Conservation (phyloP, 53 echinoderm and acorn worm species). For the Apostichopus leukothele region DNA sequence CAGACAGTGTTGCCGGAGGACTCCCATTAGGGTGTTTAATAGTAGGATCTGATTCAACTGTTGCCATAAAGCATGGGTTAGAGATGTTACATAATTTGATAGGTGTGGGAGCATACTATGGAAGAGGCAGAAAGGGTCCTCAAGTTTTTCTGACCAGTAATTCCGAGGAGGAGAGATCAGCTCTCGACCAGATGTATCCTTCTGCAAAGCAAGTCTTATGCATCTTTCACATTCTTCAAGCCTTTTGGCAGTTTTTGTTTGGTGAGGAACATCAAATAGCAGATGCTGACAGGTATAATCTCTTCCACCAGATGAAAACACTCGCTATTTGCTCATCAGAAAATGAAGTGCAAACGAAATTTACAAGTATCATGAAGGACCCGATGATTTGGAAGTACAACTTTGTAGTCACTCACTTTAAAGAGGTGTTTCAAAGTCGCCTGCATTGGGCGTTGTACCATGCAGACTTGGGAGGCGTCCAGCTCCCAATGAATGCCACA, state of each 20-base stretch:
- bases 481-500: constrained; percentile 37
- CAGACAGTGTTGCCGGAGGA: constrained; percentile 64
- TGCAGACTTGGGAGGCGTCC: constrained; percentile 8
- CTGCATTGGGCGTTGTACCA: constrained; percentile 59
- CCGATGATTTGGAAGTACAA: constrained; percentile 51
- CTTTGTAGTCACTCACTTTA: constrained; percentile 34
- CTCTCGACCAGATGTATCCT: constrained; percentile 49
- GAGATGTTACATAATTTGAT: constrained; percentile 51
- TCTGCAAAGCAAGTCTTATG: constrained; percentile 48
- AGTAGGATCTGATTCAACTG: constrained; percentile 48
- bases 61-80: constrained; percentile 25
- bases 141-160: constrained; percentile 61
- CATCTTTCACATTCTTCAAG: constrained; percentile 62
- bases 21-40: constrained; percentile 63
- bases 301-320: constrained; percentile 62
- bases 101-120: constrained; percentile 49
- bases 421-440: constrained; percentile 54
- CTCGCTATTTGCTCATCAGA: constrained; percentile 51
- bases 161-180: constrained; percentile 52
- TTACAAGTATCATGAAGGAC: constrained; percentile 41
- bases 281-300: constrained; percentile 41
- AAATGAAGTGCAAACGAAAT: constrained; percentile 46
- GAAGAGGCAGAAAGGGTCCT: constrained; percentile 54
- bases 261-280: constrained; percentile 47
- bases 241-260: constrained; percentile 64